A percentile compares a stretch with the other conserved stretches of the same genome.
Evolutionary conservation across 1,140 invertebrate genomes (phyloP).

Genomic region (Armadillidium nasatum): DNA sequence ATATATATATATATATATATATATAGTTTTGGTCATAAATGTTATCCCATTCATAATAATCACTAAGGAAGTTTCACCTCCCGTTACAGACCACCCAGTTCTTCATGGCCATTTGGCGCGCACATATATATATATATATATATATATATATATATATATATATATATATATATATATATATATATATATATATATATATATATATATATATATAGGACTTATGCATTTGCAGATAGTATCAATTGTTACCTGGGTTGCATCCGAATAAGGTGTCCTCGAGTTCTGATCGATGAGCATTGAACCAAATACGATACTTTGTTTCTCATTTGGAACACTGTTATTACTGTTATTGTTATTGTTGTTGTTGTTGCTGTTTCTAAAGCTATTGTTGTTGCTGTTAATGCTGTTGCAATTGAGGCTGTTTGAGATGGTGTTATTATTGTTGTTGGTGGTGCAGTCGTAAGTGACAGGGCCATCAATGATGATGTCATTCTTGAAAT

Average conservation of each 20-base stretch:
- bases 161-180: slow-evolving; percentile 15
- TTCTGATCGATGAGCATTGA: slow-evolving; percentile 23
- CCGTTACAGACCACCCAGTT: too few species aligned
- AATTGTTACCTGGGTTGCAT: slow-evolving; percentile 25
- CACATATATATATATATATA: slow-evolving; percentile 11
- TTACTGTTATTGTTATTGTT: background rate
- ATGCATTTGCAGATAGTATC: background rate
- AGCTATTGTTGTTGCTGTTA: too few species aligned
- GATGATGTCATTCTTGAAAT: background rate
- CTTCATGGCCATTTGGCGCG: too few species aligned
- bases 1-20: too few species aligned
- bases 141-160: slow-evolving; percentile 12
- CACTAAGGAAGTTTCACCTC: too few species aligned
- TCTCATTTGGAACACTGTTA: background rate
- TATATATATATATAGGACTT: slow-evolving; percentile 7
- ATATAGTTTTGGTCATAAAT: too few species aligned
- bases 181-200: slow-evolving; percentile 11
- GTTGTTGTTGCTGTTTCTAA: too few species aligned
- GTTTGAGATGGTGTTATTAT: too few species aligned
- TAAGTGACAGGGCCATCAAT: too few species aligned
- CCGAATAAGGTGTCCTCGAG: slow-evolving; percentile 27
- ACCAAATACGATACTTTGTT: background rate
- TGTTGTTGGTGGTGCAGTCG: too few species aligned
- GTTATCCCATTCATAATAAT: too few species aligned
- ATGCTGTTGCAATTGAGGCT: too few species aligned